Evolutionary conservation across 2,113 vertebrate genomes (phyloP).

Genomic region (Corydoras maculifer): DNA sequence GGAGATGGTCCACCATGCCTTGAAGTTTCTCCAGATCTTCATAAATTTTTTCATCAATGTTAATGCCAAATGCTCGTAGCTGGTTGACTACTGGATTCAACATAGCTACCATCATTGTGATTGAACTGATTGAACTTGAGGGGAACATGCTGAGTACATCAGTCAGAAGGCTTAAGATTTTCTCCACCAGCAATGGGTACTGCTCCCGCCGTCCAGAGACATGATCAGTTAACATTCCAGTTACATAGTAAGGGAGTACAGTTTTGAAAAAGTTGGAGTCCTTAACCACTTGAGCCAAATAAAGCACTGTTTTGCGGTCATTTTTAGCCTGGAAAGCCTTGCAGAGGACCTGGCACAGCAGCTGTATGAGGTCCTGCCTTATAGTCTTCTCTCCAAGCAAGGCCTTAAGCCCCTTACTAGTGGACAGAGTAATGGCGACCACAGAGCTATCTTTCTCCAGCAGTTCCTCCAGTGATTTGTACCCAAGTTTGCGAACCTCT

Average conservation of each 20-base stretch:
- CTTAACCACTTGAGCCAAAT: slow-evolving; percentile 72
- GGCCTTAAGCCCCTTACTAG: slow-evolving; percentile 57
- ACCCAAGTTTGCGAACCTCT: slow-evolving; percentile 61
- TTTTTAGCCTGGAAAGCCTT: slow-evolving; percentile 72
- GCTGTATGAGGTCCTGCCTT: slow-evolving; percentile 67
- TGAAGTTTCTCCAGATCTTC: slow-evolving; percentile 67
- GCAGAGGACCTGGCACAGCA: slow-evolving; percentile 74
- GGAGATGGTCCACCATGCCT: slow-evolving; percentile 67
- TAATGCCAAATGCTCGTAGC: slow-evolving; percentile 70
- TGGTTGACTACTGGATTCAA: slow-evolving; percentile 68
- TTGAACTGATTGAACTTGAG: slow-evolving; percentile 71
- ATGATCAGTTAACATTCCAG: slow-evolving; percentile 68
- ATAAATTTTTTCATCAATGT: slow-evolving; percentile 65
- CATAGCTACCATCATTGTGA: slow-evolving; percentile 71
- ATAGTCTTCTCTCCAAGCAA: slow-evolving; percentile 65
- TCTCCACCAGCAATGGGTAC: slow-evolving; percentile 73
- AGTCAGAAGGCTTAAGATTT: slow-evolving; percentile 75
- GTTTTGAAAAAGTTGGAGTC: slow-evolving; percentile 76
- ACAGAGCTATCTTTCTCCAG: slow-evolving; percentile 72
- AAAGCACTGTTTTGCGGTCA: slow-evolving; percentile 70
- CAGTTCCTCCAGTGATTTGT: slow-evolving; percentile 71
- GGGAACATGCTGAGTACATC: slow-evolving; percentile 77
- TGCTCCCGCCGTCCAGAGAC: slow-evolving; percentile 54
- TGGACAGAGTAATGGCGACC: slow-evolving; percentile 76
- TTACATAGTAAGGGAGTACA: slow-evolving; percentile 72